Evolutionary conservation across 2,888 invertebrate genomes (phyloP), one percentile per base, ranked within the genome.

Genomic region (Glaucopsyche alexis): DNA sequence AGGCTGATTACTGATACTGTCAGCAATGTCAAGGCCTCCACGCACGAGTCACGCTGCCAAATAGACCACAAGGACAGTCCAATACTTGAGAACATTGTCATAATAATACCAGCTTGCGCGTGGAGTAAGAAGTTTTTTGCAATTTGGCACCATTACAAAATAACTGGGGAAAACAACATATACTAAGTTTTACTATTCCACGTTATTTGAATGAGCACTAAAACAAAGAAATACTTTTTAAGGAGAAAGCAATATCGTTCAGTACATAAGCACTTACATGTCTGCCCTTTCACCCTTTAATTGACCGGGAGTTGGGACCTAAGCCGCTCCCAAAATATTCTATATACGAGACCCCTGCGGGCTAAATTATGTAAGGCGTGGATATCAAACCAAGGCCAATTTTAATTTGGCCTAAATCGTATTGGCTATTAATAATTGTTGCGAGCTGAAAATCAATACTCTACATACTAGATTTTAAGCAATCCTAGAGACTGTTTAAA

Each of bases 1-100:
- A 9, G 45, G 67, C 45, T 67, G 67, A 67, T 42, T 67, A 60
- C 60, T 60, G 60, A 60, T 60, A 67, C 78, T 80, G 81, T 80
- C 82, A 84, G 84, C 84, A 87, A 84, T 86, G 89, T 88, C 89
- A 89, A 88, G 89, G 89, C 80, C 82, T 76, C 71, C 72, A 72
- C 75, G 77, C 77, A 76, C 76, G 74, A 70, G 60, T 64, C 70
- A 69, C 52, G 64, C 72, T 78, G 79, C 77, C 77, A 77, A 75
- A 65, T 75, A 75, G 75, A 73, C 71, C 71, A 75, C 73, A 75
- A 47, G 69, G 69, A 69, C 69, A 47, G 49, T 19, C 67, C 16
- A 11, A 45, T 69, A 1, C 69, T 47, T 67, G 45, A 1, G 11
- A 16, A 16, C 16, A 8, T 29, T 38, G 64, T 14, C 40, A 14